These are phyloP conservation scores for Cephus runcator DNA, from an alignment of 2,888 invertebrate species.

Conservation along the genomic window DNA sequence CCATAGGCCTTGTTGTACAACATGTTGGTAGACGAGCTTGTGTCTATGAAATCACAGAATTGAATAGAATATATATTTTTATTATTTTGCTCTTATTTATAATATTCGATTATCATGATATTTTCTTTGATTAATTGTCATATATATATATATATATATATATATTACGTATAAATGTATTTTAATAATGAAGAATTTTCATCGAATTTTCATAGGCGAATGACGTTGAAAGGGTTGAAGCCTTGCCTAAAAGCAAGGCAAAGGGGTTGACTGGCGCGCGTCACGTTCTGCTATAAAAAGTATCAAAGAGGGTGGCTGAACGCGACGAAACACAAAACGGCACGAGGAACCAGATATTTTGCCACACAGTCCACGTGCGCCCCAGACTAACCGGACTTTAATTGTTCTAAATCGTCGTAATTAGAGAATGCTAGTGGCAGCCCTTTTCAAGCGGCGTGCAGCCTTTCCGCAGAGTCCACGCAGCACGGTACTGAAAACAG, in stretches of 20 bases:
- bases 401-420: slow-evolving; percentile 47
- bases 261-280: slow-evolving; percentile 15
- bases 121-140: too few relatives aligned
- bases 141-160: too few relatives aligned
- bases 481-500: too few relatives aligned
- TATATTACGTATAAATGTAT: neutral
- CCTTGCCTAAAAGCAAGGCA: too few relatives aligned
- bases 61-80: too few relatives aligned
- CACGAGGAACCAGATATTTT: slow-evolving; percentile 31
- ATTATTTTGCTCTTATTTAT: too few relatives aligned
- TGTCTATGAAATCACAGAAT: too few relatives aligned
- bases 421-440: slow-evolving; percentile 30
- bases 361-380: slow-evolving; percentile 32
- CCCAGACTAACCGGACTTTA: slow-evolving; percentile 44
- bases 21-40: too few relatives aligned
- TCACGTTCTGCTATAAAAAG: slow-evolving; percentile 42
- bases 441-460: neutral
- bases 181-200: neutral
- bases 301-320: slow-evolving; percentile 34
- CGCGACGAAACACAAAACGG: slow-evolving; percentile 23
- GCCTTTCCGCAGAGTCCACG: too few relatives aligned
- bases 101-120: too few relatives aligned
- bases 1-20: neutral
- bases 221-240: too few relatives aligned
- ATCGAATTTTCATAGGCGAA: too few relatives aligned